These are phyloP conservation scores for Dysmachus trigonus DNA, from an alignment of 2,888 invertebrate species.

Conservation along the genomic window DNA sequence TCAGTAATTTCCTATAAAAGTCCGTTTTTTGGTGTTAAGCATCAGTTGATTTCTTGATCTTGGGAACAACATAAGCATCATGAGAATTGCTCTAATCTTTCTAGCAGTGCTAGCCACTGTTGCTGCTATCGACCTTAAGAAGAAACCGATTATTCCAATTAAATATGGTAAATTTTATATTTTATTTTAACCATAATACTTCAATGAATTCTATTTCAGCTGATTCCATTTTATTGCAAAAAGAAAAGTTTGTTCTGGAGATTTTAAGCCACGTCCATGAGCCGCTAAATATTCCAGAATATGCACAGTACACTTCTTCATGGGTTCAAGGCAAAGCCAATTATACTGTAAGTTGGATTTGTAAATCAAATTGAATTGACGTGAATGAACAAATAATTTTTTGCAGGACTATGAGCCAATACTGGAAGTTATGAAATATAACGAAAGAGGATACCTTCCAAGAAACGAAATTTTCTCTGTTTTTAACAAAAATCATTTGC, in stretches of 20 bases:
- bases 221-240: constrained; percentile 62
- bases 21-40: neutral
- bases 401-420: constrained; percentile 44
- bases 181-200: neutral
- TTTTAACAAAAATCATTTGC: constrained; percentile 65
- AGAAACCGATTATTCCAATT: constrained; percentile 32
- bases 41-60: neutral
- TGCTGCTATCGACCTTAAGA: constrained; percentile 55
- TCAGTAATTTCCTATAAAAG: constrained; percentile 16
- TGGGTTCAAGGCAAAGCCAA: constrained; percentile 39
- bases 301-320: neutral
- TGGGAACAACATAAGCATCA: constrained; percentile 54
- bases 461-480: constrained; percentile 66
- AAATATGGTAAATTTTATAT: constrained; percentile 38
- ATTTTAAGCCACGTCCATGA: constrained; percentile 47
- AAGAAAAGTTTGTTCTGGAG: constrained; percentile 64
- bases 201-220: constrained; percentile 54
- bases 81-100: constrained; percentile 67
- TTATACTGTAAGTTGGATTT: constrained; percentile 34
- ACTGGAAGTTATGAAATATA: constrained; percentile 24
- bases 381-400: neutral
- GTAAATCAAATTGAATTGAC: neutral
- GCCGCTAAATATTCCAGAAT: constrained; percentile 41
- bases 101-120: constrained; percentile 64
- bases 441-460: constrained; percentile 64